phyloP scores from a whole-genome alignment of 1,140 invertebrate species.

The Bradysia coprophila region DNA sequence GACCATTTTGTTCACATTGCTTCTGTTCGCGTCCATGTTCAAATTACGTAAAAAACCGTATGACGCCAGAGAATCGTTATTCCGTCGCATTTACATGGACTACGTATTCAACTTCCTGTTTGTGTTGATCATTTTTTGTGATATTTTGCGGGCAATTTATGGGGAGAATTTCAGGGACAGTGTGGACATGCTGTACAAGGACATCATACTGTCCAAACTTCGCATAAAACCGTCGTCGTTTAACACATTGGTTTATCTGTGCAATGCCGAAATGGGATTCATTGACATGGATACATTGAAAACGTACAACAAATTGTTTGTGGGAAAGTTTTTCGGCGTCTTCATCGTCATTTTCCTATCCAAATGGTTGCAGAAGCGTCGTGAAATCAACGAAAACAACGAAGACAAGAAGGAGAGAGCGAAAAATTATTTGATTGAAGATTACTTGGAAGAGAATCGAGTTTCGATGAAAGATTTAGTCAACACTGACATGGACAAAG shows the following conservation, averaged over 20 bases:
- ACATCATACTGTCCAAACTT: slow-evolving; percentile 1
- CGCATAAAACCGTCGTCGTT: not conserved
- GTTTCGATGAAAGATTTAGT: slow-evolving; percentile 20
- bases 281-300: slow-evolving; percentile 15
- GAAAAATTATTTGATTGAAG: slow-evolving; percentile 21
- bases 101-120: too few species aligned
- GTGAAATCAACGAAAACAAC: slow-evolving; percentile 3
- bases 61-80: too few species aligned
- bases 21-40: slow-evolving; percentile 9
- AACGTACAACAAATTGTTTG: slow-evolving; percentile 17
- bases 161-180: too few species aligned
- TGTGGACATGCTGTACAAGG: too few species aligned
- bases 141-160: too few species aligned
- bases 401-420: slow-evolving; percentile 15
- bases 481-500: slow-evolving; percentile 16
- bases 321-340: slow-evolving; percentile 20
- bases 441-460: slow-evolving; percentile 19
- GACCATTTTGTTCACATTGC: slow-evolving; percentile 11
- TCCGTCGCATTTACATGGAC: too few species aligned
- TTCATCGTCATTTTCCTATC: slow-evolving; percentile 21
- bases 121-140: too few species aligned
- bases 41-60: too few species aligned
- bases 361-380: slow-evolving; percentile 20
- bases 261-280: slow-evolving; percentile 14
- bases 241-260: slow-evolving; percentile 3